Evolutionary conservation across 2,113 vertebrate species (phyloP).

Genomic region (Danio rerio): DNA sequence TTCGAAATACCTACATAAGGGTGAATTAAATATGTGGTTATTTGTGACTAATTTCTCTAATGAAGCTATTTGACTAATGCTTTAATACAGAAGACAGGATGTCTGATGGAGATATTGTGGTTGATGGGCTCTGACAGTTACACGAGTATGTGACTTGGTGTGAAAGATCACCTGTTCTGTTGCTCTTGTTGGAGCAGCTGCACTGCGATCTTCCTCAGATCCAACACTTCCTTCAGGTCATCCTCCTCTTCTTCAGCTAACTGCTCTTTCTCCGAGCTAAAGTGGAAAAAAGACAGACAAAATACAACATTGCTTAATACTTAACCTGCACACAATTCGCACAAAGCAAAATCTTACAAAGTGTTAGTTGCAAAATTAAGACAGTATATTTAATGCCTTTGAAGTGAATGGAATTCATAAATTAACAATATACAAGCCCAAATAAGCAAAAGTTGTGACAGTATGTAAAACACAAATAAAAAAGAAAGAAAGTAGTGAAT

Average conservation of each 20-base stretch:
- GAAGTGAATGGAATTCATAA: not conserved
- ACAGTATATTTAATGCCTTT: not conserved
- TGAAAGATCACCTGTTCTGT: constrained; percentile 85
- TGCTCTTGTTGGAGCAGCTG: constrained; percentile 95
- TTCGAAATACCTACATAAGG: too few species aligned
- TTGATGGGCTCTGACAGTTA: constrained; percentile 1
- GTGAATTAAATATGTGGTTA: too few species aligned
- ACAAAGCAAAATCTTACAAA: not conserved
- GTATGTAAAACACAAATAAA: too few species aligned
- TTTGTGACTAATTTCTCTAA: not conserved
- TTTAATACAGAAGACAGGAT: not conserved
- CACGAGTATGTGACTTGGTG: not conserved
- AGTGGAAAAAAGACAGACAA: constrained; percentile 46
- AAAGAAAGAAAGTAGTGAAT: too few species aligned
- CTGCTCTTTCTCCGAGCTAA: constrained; percentile 86
- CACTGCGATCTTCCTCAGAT: constrained; percentile 94
- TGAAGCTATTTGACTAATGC: not conserved
- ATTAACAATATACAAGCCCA: not conserved
- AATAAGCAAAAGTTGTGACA: too few species aligned
- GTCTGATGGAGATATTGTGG: constrained; percentile 13
- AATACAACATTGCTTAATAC: not conserved
- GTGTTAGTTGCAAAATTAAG: not conserved
- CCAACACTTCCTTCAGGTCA: constrained; percentile 92
- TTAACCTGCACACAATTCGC: not conserved
- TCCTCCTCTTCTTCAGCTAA: constrained; percentile 86